Conservation (phyloP, 92 coral and sea anemone genomes). For the Paragorgia papillata region DNA sequence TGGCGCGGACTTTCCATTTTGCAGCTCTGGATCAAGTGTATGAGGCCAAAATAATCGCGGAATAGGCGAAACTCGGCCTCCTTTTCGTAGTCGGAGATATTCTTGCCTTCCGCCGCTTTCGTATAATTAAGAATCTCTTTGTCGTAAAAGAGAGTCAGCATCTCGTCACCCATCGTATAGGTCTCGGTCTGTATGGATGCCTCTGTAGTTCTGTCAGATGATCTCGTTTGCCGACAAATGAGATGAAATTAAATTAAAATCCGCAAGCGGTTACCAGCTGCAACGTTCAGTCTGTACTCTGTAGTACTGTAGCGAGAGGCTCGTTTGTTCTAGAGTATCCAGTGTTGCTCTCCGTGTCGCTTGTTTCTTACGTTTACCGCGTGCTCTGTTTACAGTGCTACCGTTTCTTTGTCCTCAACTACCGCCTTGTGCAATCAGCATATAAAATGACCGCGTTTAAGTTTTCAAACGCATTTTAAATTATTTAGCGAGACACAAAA, state of each 20-base stretch:
- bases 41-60: conserved; percentile 96
- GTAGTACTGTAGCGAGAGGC: neutral
- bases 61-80: conserved; percentile 91
- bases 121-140: conserved; percentile 86
- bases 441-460: conserved; percentile 44
- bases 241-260: neutral
- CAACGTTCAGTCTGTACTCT: conserved; percentile 11
- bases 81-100: conserved; percentile 74
- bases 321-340: neutral
- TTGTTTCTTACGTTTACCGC: conserved; percentile 35
- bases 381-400: conserved; percentile 11
- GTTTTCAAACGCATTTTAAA: conserved; percentile 35
- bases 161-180: conserved; percentile 92
- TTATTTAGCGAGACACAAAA: conserved; percentile 50
- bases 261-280: conserved; percentile 1
- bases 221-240: neutral
- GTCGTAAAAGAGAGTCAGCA: conserved; percentile 90
- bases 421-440: conserved; percentile 43
- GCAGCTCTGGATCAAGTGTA: conserved; percentile 89
- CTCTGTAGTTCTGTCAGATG: neutral
- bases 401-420: conserved; percentile 46
- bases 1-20: conserved; percentile 57
- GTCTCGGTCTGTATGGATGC: neutral
- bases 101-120: conserved; percentile 69
- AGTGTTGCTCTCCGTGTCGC: neutral